Base-by-base conservation (phyloP, 2,797 vertebrate species). In the Calcarius lapponicus region DNA sequence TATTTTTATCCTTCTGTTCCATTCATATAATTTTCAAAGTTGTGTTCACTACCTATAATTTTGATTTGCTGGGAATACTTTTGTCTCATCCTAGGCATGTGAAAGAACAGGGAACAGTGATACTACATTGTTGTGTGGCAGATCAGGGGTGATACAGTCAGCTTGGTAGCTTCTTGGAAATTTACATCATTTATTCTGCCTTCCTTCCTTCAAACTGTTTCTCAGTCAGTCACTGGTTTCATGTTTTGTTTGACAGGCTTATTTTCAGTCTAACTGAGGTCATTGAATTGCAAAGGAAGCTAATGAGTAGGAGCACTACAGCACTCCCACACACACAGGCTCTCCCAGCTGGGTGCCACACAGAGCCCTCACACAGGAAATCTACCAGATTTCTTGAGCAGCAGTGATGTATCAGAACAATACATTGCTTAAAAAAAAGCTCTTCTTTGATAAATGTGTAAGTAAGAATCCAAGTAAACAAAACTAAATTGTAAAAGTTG, bases 231-330 rank as follows among this genome's bases (percentile, higher is more conserved):
- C 97, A 96, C 97, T 14, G 16, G 93, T 97, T 97, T 98, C 97
- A 95, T 97, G 96, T 97, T 97, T 98, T 97, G 97, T 98, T 98
- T 98, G 98, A 98, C 97, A 98, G 98, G 96, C 96, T 97, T 98
- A 95, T 98, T 97, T 98, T 98, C 94, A 97, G 85, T 80, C 98
- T 98, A 98, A 97, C 95, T 94, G 96, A 98, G 95, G 98, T 98
- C 98, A 98, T 95, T 98, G 98, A 98, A 98, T 98, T 98, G 98
- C 98, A 98, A 98, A 98, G 97, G 93, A 94, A 96, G 93, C 96
- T 93, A 96, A 98, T 97, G 97, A 95, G 92, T 95, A 90, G 97
- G 97, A 98, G 88, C 78, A 74, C 93, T 95, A 93, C 90, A 97
- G 88, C 92, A 97, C 97, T 98, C 98, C 98, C 98, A 96, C 97